phyloP scores from a whole-genome alignment of 2,888 invertebrate genomes.

The Xanthorhoe spadicearia region DNA sequence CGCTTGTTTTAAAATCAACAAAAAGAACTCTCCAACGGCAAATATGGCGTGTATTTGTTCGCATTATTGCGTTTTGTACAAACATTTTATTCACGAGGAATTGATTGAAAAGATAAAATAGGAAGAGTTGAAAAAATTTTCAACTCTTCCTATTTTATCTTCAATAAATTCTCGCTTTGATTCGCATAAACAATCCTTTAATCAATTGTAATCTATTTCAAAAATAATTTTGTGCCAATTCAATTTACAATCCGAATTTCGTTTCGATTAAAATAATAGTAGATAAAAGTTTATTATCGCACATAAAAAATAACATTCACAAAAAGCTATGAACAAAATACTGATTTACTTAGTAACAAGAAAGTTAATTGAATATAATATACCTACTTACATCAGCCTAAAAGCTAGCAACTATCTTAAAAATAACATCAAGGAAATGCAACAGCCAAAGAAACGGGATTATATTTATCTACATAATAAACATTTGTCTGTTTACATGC shows the following conservation, averaged over 20 bases:
- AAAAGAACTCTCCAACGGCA: constrained; percentile 50
- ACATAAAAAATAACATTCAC: no score
- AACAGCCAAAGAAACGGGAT: constrained; percentile 41
- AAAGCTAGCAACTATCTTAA: constrained; percentile 41
- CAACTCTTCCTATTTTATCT: not conserved
- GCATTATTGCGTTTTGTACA: constrained; percentile 38
- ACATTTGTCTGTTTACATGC: constrained; percentile 61
- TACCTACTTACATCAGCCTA: constrained; percentile 46
- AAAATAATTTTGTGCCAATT: no score
- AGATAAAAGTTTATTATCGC: no score
- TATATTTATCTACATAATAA: constrained; percentile 51
- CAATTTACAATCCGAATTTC: no score
- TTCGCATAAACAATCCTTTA: not conserved
- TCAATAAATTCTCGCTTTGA: not conserved
- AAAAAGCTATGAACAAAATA: no score
- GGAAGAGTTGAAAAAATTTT: no score
- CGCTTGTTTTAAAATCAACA: constrained; percentile 41
- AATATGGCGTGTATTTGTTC: constrained; percentile 38
- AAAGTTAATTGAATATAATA: no score
- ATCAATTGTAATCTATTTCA: no score
- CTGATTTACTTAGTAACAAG: no score
- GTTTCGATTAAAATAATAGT: no score
- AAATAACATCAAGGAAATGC: constrained; percentile 39
- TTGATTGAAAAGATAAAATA: not conserved
- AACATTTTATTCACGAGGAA: constrained; percentile 12